phyloP scores from a whole-genome alignment of 2,888 invertebrate species.

The Lasius platythorax region DNA sequence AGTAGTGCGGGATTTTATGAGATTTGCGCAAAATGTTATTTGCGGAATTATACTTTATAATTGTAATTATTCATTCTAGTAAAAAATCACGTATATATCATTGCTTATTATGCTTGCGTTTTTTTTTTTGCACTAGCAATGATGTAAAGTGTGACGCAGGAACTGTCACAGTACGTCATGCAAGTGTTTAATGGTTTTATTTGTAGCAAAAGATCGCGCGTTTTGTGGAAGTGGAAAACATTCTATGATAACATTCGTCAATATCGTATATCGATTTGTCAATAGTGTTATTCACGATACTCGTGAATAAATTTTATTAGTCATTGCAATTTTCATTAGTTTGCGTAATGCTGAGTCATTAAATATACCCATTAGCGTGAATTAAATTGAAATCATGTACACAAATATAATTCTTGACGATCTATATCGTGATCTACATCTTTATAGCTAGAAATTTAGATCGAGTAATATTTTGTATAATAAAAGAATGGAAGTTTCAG shows the following conservation, averaged over 20 bases:
- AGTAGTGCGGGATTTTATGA: not conserved
- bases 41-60: not conserved
- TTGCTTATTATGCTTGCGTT: not conserved
- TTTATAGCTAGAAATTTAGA: not conserved
- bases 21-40: not conserved
- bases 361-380: not conserved
- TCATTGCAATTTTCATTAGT: not conserved
- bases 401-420: not conserved
- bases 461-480: not conserved
- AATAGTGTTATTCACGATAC: not conserved
- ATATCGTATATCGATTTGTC: not conserved
- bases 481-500: not conserved
- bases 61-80: not conserved
- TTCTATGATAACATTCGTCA: not conserved
- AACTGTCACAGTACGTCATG: too few relatives aligned
- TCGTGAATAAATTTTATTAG: not conserved
- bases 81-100: not conserved
- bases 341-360: not conserved
- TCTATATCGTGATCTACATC: not conserved
- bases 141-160: not conserved
- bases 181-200: too few relatives aligned
- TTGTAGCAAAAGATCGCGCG: not conserved
- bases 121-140: not conserved
- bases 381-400: not conserved
- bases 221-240: not conserved